Evolutionary conservation across 2,888 invertebrate genomes (phyloP), one percentile per base, ranked within the genome.

Genomic region (Scelioninae gen. 2): DNA sequence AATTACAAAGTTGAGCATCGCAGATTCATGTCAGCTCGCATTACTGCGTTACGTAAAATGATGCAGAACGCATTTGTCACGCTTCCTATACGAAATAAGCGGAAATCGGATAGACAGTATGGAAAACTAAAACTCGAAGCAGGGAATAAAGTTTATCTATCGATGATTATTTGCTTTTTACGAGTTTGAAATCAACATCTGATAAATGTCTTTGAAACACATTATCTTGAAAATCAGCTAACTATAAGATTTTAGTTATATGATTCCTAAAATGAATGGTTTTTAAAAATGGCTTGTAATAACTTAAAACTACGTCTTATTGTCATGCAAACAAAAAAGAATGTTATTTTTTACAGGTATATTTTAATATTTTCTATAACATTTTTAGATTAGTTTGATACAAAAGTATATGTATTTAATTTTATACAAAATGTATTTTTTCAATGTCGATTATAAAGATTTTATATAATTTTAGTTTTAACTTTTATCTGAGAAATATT

Each of bases 31-130:
- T 25, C 50, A 22, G 16, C 45, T 52, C 22, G 37, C 19, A 37
- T 45, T 55, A 57, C 45, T 9, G 33, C 19, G 35, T 70, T 71
- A 71, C 60, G 31, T 64, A 71, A 64, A 71, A 55, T 55, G 53
- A 46, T 43, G 60, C 53, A 45, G 52, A 33, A 41, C 53, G 31
- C 46, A 53, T 63, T 70, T 60, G 61, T 70, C 45, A 63, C 69
- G 46, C 69, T 55, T 55, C 61, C 46, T 48, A 46, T 63, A 52
- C 22, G 28, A 61, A 53, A 45, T 31, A 55, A 35, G 48, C 50
- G 50, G 64, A 71, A 71, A 46, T 70, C 31, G 39, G 46, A 43
- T 39, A 15, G 33, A 16, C 3, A 43, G 33, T 50, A 31, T 39
- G 25, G 22, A 18, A 31, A 28, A 61, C 48, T 37, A 6, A 25